phyloP scores from a whole-genome alignment of 2,113 vertebrate genomes.

The Parus major region DNA sequence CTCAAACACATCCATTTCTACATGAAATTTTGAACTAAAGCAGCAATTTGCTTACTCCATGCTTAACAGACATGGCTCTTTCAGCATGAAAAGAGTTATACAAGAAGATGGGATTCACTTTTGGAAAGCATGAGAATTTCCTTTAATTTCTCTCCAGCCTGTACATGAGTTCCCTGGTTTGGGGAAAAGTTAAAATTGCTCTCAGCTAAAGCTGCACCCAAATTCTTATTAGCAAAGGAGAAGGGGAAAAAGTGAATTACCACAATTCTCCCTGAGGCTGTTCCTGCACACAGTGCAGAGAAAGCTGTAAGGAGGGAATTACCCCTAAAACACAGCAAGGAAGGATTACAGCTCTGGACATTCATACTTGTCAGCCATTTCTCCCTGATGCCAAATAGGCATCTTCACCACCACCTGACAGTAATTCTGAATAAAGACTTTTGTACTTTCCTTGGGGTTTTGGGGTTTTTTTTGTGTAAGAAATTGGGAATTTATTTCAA shows the following conservation, averaged over 20 bases:
- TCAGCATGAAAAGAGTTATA: not conserved
- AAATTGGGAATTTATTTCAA: not conserved
- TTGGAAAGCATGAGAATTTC: not conserved
- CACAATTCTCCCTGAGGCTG: not conserved
- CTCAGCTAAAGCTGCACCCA: not conserved
- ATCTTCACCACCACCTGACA: not conserved
- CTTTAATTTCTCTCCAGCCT: not conserved
- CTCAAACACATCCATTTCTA: not conserved
- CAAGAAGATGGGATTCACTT: not conserved
- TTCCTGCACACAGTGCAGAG: not conserved
- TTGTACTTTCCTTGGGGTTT: not conserved
- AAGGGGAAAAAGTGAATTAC: not conserved
- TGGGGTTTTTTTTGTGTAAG: not conserved
- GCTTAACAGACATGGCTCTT: not conserved
- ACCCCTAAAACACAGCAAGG: not conserved
- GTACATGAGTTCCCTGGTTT: not conserved
- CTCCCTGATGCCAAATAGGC: fast-evolving
- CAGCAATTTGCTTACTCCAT: not conserved
- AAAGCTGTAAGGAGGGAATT: not conserved
- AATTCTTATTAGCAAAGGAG: not conserved
- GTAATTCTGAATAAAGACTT: not conserved
- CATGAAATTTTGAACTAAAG: not conserved
- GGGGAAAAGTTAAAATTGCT: not conserved
- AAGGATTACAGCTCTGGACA: not conserved
- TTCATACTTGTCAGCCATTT: not conserved